A percentile compares a stretch with the other conserved stretches of the same genome.
phyloP scores from a whole-genome alignment of 2,888 invertebrate species.

The Latrodectus hesperus region DNA sequence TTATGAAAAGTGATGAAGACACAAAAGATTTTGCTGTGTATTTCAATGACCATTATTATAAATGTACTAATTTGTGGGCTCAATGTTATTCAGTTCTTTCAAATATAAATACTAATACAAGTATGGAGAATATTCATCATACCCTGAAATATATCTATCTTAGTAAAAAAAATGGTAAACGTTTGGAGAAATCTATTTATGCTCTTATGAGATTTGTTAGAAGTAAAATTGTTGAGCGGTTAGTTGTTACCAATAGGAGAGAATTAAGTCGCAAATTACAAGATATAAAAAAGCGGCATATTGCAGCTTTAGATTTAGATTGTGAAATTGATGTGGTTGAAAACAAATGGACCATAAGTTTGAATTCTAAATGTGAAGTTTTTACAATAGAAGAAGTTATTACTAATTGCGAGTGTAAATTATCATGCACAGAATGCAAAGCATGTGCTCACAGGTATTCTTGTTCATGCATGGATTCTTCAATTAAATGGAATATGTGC shows the following conservation, averaged over 20 bases:
- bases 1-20: too few relatives aligned
- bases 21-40: too few relatives aligned
- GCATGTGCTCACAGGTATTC: background rate
- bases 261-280: background rate
- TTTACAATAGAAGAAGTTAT: background rate
- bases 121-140: too few relatives aligned
- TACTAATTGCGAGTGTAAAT: background rate
- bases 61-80: too few relatives aligned
- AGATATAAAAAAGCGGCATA: background rate
- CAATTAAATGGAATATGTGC: constrained; percentile 10
- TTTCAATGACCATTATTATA: too few relatives aligned
- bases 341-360: background rate
- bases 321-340: background rate
- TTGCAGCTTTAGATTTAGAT: background rate
- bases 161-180: background rate
- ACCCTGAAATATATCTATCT: background rate
- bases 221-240: background rate
- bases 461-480: background rate
- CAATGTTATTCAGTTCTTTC: too few relatives aligned
- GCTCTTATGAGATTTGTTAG: background rate
- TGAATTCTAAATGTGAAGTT: background rate
- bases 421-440: background rate
- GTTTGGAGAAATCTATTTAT: background rate
- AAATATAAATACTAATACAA: too few relatives aligned
- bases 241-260: background rate